Evolutionary conservation across 2,113 vertebrate genomes (phyloP).

Genomic region (Lamprologus ornatipinnis): DNA sequence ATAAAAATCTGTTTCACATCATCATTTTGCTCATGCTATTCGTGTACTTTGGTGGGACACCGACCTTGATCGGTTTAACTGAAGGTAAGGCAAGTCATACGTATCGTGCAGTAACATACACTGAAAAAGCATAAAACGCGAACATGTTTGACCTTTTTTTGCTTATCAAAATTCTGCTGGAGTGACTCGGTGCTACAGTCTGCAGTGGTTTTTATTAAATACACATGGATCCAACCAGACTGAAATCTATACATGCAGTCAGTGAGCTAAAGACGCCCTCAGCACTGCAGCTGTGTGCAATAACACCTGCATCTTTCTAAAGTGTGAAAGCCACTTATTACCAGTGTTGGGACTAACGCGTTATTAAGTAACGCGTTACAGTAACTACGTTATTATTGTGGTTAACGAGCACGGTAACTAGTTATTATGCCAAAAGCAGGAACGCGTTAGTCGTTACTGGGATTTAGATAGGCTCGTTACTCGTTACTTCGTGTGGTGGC

Average conservation of each 20-base stretch:
- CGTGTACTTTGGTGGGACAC: neutral
- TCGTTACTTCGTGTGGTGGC: too few species aligned
- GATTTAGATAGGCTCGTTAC: too few species aligned
- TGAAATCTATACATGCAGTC: neutral
- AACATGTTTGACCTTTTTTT: neutral
- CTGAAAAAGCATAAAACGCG: neutral
- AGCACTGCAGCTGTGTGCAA: neutral
- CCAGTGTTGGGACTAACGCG: too few species aligned
- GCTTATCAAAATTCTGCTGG: neutral
- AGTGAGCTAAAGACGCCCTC: neutral
- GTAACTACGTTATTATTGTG: too few species aligned
- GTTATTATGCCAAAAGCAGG: too few species aligned
- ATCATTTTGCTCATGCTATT: neutral
- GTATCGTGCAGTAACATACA: neutral
- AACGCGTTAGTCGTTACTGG: too few species aligned
- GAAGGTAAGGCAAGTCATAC: neutral
- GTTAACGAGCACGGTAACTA: too few species aligned
- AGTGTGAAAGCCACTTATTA: neutral
- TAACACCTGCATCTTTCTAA: neutral
- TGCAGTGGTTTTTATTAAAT: neutral
- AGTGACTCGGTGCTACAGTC: neutral
- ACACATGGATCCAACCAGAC: neutral
- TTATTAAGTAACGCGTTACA: too few species aligned
- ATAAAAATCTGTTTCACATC: neutral
- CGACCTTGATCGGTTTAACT: neutral